Base-by-base conservation (phyloP, 2,797 vertebrate species). In the Cygnus olor region DNA sequence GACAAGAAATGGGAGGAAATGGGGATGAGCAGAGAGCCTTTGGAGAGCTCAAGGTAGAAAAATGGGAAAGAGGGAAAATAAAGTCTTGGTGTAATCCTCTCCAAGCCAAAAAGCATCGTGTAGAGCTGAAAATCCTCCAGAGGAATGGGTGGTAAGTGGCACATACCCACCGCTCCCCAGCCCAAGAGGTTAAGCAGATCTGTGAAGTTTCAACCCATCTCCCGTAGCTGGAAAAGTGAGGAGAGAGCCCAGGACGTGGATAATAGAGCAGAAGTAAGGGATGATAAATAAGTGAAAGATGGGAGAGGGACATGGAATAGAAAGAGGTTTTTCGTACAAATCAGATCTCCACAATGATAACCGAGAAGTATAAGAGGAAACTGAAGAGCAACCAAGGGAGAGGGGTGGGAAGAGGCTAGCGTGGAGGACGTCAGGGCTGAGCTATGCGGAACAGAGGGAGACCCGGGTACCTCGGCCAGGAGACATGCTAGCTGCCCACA, bases 381-480 rank as follows among this genome's bases (percentile, higher is more conserved):
- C 3, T 21, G n/a, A 73, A 80, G 38, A 63, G 5, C 12, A 44
- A 20, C 34, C 25, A 40, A 9, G 14, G 53, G 4, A 40, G 14
- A 77, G 5, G 19, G 9, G 10, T 27, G 69, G 45, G 44, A 79
- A 72, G 80, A 66, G 4, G 7, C 70, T 51, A 47, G 11, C 27
- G 19, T n/a, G 65, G 38, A 80, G 42, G 28, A 22, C 16, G 9
- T 11, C 24, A 54, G 73, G 72, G 53, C 22, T 16, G 66, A 91
- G 60, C 72, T 53, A 17, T 47, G 45, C 0, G 1, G 73, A 51
- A 61, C 45, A 34, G 34, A 9, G 30, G 12, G 19, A 51, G 22
- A 36, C 28, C 19, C 0, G 2, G 18, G 30, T 10, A n/a, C 7
- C 38, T 49, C n/a, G 40, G 8, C 9, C 24, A 14, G 36, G 17